Conservation (phyloP, 2,113 vertebrate species). For the Centrocercus urophasianus region DNA sequence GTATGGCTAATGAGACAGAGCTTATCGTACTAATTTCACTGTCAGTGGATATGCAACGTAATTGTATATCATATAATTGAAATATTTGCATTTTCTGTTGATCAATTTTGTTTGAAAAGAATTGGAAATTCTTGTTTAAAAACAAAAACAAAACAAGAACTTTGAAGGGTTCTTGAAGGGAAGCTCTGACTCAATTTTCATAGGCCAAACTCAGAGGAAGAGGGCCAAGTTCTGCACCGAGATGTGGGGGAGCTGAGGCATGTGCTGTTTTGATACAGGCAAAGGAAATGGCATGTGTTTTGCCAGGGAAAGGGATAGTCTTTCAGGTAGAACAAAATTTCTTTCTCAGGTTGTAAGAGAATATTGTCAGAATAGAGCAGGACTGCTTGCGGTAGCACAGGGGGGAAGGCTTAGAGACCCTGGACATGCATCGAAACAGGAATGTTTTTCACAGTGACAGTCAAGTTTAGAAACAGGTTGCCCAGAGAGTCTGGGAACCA, state of each 20-base stretch:
- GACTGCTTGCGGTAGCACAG: neutral
- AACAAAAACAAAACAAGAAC: neutral
- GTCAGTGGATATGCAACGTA: neutral
- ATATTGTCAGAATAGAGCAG: neutral
- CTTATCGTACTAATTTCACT: neutral
- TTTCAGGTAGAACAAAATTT: neutral
- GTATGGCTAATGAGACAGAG: neutral
- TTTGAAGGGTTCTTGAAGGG: neutral
- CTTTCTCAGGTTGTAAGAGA: neutral
- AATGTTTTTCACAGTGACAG: neutral
- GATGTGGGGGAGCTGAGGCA: neutral
- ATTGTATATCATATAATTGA: neutral
- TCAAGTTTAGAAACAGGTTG: neutral
- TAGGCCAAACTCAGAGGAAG: neutral
- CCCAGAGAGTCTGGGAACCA: neutral
- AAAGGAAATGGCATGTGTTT: neutral
- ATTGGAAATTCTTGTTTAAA: neutral
- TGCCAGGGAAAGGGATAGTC: neutral
- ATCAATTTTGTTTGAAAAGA: neutral
- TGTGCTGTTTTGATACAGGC: neutral
- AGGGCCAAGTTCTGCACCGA: neutral
- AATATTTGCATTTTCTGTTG: neutral
- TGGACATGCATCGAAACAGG: neutral
- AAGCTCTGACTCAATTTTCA: neutral
- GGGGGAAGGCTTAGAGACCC: too few relatives aligned